A percentile compares a stretch with the other conserved stretches of the same genome.
Conservation (phyloP, 2,113 vertebrate genomes). For the Bos indicus region DNA sequence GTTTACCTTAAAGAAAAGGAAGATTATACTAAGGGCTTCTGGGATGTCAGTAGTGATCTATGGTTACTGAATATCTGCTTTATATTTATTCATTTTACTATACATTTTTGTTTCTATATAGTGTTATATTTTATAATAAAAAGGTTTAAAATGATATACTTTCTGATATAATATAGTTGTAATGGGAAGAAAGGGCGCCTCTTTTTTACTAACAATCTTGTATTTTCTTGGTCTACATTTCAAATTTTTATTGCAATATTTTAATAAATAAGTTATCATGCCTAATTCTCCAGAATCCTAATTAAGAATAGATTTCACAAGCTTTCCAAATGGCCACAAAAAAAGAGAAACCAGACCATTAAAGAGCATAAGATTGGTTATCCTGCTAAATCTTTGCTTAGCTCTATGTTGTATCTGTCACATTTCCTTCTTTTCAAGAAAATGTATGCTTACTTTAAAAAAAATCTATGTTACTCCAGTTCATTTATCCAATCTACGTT, state of each 20-base stretch:
- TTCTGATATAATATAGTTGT: conserved; percentile 33
- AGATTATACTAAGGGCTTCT: background rate
- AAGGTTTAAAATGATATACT: background rate
- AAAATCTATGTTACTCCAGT: background rate
- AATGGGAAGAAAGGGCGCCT: background rate
- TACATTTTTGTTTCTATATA: background rate
- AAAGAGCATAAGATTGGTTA: background rate
- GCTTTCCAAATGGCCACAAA: background rate
- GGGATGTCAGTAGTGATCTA: background rate
- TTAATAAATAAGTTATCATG: background rate
- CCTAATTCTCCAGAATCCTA: conserved; percentile 18
- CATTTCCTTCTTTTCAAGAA: background rate
- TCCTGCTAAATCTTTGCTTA: background rate
- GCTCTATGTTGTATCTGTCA: background rate
- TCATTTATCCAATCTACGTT: background rate
- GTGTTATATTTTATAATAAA: background rate
- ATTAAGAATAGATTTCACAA: background rate
- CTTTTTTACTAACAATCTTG: background rate
- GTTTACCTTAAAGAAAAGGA: background rate
- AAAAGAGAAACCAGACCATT: background rate
- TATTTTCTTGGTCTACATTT: background rate
- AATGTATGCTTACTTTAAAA: background rate
- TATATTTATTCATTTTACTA: background rate
- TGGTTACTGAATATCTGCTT: background rate
- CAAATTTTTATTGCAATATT: conserved; percentile 9